phyloP scores from a whole-genome alignment of 1,140 invertebrate species.

The Anagrus nilaparvatae region DNA sequence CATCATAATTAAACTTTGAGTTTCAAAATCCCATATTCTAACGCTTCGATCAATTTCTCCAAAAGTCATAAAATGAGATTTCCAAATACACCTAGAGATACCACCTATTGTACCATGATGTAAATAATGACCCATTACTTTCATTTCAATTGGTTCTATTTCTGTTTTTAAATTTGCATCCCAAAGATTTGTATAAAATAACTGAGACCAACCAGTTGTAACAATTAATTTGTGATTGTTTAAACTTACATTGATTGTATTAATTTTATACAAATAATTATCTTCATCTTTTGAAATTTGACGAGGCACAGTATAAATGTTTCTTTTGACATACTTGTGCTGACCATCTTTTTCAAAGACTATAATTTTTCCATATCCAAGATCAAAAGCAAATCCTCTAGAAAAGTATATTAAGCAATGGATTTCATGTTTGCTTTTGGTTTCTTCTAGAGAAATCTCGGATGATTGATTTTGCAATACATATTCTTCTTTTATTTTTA shows the following conservation, averaged over 20 bases:
- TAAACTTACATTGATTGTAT: constrained; percentile 45
- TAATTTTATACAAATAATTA: constrained; percentile 41
- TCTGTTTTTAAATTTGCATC: constrained; percentile 35
- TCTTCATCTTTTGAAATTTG: constrained; percentile 30
- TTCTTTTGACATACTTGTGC: constrained; percentile 50
- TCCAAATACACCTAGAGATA: constrained; percentile 76
- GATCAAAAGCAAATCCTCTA: constrained; percentile 53
- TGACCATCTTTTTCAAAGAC: constrained; percentile 55
- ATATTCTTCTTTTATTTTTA: constrained; percentile 40
- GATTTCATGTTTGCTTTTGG: constrained; percentile 31
- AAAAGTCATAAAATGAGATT: constrained; percentile 78
- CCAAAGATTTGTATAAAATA: constrained; percentile 50
- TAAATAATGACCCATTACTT: constrained; percentile 57
- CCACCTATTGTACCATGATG: constrained; percentile 71
- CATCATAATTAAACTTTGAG: constrained; percentile 61
- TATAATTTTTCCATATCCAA: constrained; percentile 48
- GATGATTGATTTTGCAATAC: constrained; percentile 24
- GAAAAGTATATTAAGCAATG: constrained; percentile 42
- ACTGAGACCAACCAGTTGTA: constrained; percentile 52
- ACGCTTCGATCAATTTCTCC: constrained; percentile 71
- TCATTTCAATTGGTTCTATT: constrained; percentile 35
- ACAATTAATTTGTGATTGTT: constrained; percentile 48
- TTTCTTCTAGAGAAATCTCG: constrained; percentile 17
- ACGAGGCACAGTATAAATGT: constrained; percentile 46
- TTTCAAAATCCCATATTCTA: constrained; percentile 84